These are phyloP conservation scores for Stegophylla sp. DNA, from an alignment of 2,888 invertebrate genomes.

Conservation along the genomic window DNA sequence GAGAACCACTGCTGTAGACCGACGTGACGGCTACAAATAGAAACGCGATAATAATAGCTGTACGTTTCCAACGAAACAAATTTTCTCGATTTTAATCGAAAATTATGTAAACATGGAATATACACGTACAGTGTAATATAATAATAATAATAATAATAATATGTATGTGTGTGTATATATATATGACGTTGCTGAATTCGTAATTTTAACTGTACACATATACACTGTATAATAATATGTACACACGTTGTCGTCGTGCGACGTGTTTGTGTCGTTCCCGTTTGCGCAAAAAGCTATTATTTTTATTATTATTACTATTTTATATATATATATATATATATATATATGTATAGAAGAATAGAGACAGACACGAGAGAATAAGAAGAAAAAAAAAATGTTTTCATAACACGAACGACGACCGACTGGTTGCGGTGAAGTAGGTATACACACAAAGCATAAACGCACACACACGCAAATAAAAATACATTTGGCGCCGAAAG, in stretches of 20 bases:
- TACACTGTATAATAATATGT: no score
- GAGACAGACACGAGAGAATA: background rate
- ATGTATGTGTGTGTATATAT: background rate
- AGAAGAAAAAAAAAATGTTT: no score
- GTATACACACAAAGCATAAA: background rate
- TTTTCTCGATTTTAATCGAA: slow-evolving; percentile 26
- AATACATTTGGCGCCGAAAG: background rate
- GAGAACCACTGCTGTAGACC: no score
- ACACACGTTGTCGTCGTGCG: background rate
- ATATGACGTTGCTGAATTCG: background rate
- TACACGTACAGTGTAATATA: background rate
- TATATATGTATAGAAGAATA: background rate
- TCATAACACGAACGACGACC: slow-evolving; percentile 7
- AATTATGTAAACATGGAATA: slow-evolving; percentile 23
- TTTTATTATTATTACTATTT: no score
- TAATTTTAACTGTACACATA: background rate
- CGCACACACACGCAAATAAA: background rate
- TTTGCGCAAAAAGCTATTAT: slow-evolving; percentile 30
- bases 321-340: no score
- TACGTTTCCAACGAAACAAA: background rate
- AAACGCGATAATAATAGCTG: background rate
- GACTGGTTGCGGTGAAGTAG: background rate
- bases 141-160: no score
- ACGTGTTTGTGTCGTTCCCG: slow-evolving; percentile 11
- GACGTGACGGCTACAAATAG: background rate